Percentiles rank a stretch among this genome's conserved stretches.
Evolutionary conservation across 2,888 invertebrate genomes (phyloP).

Genomic region (Drosophila paracracens): DNA sequence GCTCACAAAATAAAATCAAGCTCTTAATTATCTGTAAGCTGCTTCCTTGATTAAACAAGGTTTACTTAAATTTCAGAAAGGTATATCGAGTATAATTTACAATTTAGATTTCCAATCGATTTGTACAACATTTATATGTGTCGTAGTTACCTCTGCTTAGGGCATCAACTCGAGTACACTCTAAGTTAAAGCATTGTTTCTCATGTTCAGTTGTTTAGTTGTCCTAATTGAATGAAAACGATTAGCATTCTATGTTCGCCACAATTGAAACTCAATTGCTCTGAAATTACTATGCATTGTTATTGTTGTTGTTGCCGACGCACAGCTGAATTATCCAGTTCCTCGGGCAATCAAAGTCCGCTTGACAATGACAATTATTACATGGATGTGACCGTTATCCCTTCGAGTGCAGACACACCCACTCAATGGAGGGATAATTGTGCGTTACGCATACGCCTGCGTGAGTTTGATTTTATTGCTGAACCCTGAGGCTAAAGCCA

Average conservation of each 20-base stretch:
- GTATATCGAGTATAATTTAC: neutral
- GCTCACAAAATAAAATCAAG: neutral
- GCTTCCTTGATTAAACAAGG: neutral
- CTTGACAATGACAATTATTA: conserved; percentile 76
- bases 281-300: conserved; percentile 17
- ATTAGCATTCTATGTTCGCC: conserved; percentile 37
- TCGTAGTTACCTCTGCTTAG: neutral
- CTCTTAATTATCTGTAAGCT: neutral
- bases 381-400: conserved; percentile 54
- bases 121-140: neutral
- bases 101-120: neutral
- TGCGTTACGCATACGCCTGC: conserved; percentile 75
- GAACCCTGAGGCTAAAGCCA: conserved; percentile 50
- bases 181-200: neutral
- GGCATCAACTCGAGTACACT: neutral
- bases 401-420: conserved; percentile 59
- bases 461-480: conserved; percentile 72
- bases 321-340: conserved; percentile 3
- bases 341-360: conserved; percentile 22
- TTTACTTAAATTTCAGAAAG: neutral
- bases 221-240: conserved; percentile 23
- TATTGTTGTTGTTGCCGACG: conserved; percentile 11
- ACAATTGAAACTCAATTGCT: conserved; percentile 48
- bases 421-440: conserved; percentile 74
- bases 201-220: conserved; percentile 4